These are phyloP conservation scores for Monomorium pharaonis DNA, from an alignment of 1,140 invertebrate species.

Conservation along the genomic window DNA sequence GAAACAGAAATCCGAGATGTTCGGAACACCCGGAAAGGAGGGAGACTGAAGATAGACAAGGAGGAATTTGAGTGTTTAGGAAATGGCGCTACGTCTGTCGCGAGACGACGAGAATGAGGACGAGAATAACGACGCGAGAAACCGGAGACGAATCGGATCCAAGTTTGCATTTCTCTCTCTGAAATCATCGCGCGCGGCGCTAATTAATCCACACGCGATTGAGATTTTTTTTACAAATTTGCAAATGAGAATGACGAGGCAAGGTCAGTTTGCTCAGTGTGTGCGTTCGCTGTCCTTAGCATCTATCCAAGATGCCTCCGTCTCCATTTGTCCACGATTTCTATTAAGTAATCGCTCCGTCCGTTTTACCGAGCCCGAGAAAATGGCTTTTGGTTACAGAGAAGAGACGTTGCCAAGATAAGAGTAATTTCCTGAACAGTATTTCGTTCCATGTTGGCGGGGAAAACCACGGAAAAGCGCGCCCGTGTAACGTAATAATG, in stretches of 20 bases:
- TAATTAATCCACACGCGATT: conserved; percentile 26
- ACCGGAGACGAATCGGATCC: background rate
- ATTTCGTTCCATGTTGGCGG: background rate
- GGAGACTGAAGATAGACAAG: background rate
- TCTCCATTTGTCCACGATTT: conserved; percentile 37
- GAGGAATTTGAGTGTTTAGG: conserved; percentile 29
- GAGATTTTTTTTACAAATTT: background rate
- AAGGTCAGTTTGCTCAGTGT: background rate
- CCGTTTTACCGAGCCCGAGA: background rate
- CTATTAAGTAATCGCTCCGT: conserved; percentile 16
- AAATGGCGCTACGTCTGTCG: conserved; percentile 28
- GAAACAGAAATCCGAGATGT: conserved; percentile 52
- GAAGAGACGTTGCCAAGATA: conserved; percentile 23
- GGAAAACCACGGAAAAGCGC: conserved; percentile 15
- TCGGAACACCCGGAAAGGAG: conserved; percentile 38
- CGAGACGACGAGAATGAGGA: background rate
- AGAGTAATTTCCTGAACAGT: conserved; percentile 39
- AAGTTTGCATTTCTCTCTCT: conserved; percentile 9
- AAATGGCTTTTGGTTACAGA: conserved; percentile 27
- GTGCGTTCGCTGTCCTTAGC: background rate
- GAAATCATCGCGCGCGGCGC: conserved; percentile 10
- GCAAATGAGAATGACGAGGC: background rate
- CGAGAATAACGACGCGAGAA: conserved; percentile 35
- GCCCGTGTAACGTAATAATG: conserved; percentile 28
- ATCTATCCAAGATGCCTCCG: background rate